Evolutionary conservation across 2,888 invertebrate genomes (phyloP), one percentile per base, ranked within the genome.

Genomic region (Ormyrus labotus): DNA sequence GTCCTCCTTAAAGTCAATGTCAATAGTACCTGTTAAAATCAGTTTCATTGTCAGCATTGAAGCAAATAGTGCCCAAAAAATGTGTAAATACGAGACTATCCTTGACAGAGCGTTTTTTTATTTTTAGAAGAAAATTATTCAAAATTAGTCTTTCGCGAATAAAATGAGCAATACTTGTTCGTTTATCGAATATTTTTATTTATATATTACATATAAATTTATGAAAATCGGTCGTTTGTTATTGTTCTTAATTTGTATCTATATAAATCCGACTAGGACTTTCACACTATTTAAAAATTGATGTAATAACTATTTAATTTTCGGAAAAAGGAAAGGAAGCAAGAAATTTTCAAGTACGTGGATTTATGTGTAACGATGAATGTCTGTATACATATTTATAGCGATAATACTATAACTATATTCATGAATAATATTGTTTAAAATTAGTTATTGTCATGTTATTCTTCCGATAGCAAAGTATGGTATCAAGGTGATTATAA

Each of bases 351-450:
- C 55, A 73, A 65, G 76, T 70, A 81, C 75, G 72, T 79, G 71
- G 34, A 48, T 81, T 78, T 64, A 70, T 78, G 78, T 81, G 61
- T 75, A 78, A 78, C 45, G 57, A 72, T 81, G 67, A 58, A 80
- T 82, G 81, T 79, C 76, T 74, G 76, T 80, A 81, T 68, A 74
- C 73, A 81, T 79, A 79, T 79, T 79, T 82, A 65, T 79, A 72
- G 48, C 13, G 75, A 78, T 81, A 81, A 51, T 67, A 80, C 72
- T 76, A 34, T 34, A 75, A 81, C 67, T 79, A 58, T 75, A 76
- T 73, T 34, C 51, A 48, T 76, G 67, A 69, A 68, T 75, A 63
- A 76, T 79, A 76, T 80, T 64, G 73, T 79, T 82, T 82, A 72
- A 76, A 76, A 45, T 48, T 74, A 81, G 53, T 78, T 78, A 81